phyloP scores from a whole-genome alignment of 2,113 vertebrate species.

The Gavialis gangeticus region DNA sequence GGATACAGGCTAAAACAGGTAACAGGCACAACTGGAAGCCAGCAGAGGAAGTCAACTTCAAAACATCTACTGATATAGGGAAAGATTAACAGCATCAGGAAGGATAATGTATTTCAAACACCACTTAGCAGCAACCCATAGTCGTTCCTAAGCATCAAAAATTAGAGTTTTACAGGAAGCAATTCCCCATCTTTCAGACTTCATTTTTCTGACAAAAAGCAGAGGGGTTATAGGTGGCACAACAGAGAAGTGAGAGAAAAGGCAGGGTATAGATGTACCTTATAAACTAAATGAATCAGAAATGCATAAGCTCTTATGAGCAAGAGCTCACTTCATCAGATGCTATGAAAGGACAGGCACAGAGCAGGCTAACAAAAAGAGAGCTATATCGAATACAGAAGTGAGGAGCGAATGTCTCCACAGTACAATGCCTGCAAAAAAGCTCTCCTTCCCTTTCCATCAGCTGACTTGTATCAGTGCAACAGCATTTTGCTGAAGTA shows the following conservation, averaged over 20 bases:
- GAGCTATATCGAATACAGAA: too few species aligned
- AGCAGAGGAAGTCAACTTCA: background rate
- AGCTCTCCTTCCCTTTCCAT: background rate
- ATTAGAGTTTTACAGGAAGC: constrained; percentile 23
- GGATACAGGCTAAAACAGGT: background rate
- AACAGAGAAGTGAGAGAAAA: background rate
- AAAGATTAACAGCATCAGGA: constrained; percentile 31
- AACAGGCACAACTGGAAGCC: background rate
- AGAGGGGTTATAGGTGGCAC: background rate
- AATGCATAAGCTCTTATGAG: too few species aligned
- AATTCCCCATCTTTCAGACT: background rate
- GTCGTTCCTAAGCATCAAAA: background rate
- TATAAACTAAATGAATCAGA: too few species aligned
- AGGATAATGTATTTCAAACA: constrained; percentile 26
- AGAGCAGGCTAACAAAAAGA: too few species aligned
- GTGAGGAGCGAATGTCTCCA: background rate
- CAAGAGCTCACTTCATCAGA: too few species aligned
- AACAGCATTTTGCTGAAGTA: background rate
- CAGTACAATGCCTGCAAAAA: background rate
- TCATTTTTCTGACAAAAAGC: background rate
- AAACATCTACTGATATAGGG: background rate
- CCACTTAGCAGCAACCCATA: constrained; percentile 16
- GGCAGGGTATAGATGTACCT: too few species aligned
- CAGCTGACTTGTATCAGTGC: background rate
- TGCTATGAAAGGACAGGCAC: too few species aligned